Percentiles rank a stretch among this genome's conserved stretches.
Conservation (phyloP, 2,797 vertebrate genomes). For the Sebastes diaconus region DNA sequence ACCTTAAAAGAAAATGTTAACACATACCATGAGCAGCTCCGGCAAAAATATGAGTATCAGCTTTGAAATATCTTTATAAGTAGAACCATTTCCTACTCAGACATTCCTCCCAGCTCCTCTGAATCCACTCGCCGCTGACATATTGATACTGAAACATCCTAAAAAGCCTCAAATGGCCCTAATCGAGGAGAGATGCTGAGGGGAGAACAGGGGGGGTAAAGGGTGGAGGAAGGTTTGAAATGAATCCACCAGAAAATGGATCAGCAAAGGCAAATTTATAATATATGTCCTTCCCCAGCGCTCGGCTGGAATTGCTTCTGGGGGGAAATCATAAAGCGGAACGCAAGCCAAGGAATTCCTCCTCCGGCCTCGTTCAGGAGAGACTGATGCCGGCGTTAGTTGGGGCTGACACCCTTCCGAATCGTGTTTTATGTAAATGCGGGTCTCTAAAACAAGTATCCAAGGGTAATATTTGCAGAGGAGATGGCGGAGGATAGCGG, state of each 20-base stretch:
- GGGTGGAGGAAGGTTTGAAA: conserved; percentile 11
- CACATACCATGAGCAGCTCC: neutral
- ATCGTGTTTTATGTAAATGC: conserved; percentile 57
- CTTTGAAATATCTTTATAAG: neutral
- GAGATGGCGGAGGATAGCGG: conserved; percentile 20
- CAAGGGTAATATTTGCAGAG: conserved; percentile 58
- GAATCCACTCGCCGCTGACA: conserved; percentile 31
- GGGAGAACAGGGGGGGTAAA: neutral
- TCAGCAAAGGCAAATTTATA: conserved; percentile 45
- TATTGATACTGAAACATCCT: conserved; percentile 43
- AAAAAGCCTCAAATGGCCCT: conserved; percentile 36
- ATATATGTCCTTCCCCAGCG: conserved; percentile 32
- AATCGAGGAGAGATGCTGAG: conserved; percentile 15
- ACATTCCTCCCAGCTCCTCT: conserved; percentile 24
- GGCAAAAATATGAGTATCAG: neutral
- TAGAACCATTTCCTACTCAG: neutral
- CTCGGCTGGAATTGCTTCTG: conserved; percentile 49
- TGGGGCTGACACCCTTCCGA: conserved; percentile 43
- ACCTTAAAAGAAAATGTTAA: neutral
- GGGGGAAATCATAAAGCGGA: conserved; percentile 48
- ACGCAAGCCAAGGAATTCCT: conserved; percentile 44
- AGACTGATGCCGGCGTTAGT: conserved; percentile 52
- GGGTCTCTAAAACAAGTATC: conserved; percentile 56
- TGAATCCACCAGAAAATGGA: conserved; percentile 52
- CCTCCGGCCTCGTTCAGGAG: conserved; percentile 20